Evolutionary conservation across 2,888 invertebrate species (phyloP), one percentile per base, ranked within the genome.

Genomic region (Cecidostiba fungosa): DNA sequence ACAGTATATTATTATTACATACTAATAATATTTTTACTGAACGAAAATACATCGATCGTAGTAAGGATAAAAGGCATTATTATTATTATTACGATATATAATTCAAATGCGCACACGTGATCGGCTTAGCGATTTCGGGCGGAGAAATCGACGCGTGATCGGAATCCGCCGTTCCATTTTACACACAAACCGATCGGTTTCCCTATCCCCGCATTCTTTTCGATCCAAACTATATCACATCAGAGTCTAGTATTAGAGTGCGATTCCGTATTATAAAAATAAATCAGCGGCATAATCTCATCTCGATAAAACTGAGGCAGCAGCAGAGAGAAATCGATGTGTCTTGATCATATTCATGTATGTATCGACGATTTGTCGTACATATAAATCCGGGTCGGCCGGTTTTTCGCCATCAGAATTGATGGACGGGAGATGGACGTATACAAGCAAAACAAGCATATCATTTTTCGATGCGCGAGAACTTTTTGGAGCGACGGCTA

Each of bases 91-190:
- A 59, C n/a, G 54, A n/a, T 59, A 8, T 50, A 43, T 62, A 14
- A 47, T 43, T 66, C n/a, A 14, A 39, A 43, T 19, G n/a, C 19
- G 29, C 36, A 14, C 43, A 54, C 84, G 76, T 74, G 76, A 69
- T 77, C 29, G 19, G 26, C 43, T 43, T 39, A 39, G 39, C 23
- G 32, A 79, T 54, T 50, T 43, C 43, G 39, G 23, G 1, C 12
- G 66, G 78, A 54, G 73, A 84, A 80, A 79, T 84, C 66, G 59
- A 32, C 29, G 32, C 16, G 72, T 26, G 73, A 23, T 78, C 77
- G 73, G 69, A 78, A 77, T 70, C 70, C 73, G 77, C 66, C 73
- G 77, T 50, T 82, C 72, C 54, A 39, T 73, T 66, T 82, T 54
- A 66, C 66, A 23, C 77, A 19, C 39, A 43, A 14, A 36, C 80